Conservation (phyloP, 2,797 vertebrate genomes). For the Brotula barbata region DNA sequence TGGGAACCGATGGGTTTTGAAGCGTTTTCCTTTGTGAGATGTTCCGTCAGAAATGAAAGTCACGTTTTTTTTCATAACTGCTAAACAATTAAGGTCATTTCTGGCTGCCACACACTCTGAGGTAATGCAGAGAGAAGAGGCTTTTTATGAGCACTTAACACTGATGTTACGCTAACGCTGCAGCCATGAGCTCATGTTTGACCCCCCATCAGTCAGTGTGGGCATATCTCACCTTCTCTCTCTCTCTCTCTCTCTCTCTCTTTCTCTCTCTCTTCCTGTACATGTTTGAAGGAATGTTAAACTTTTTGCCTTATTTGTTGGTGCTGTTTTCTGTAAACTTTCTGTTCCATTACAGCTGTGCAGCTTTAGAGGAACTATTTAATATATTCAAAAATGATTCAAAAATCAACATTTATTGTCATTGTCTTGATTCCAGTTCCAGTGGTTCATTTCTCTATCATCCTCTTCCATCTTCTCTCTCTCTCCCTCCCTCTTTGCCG, state of each 20-base stretch:
- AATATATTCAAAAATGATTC: no score
- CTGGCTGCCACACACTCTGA: conserved; percentile 53
- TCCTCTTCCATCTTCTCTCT: not conserved
- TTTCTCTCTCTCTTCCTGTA: conserved; percentile 32
- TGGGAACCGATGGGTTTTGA: conserved; percentile 14
- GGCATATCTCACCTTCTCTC: conserved; percentile 28
- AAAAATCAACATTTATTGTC: no score
- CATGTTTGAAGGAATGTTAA: conserved; percentile 34
- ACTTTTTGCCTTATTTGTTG: conserved; percentile 31
- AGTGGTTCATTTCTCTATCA: conserved; percentile 1
- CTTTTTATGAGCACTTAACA: conserved; percentile 69
- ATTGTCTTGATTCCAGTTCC: not conserved
- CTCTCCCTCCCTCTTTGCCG: not conserved
- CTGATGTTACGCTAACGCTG: conserved; percentile 65
- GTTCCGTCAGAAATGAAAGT: conserved; percentile 25
- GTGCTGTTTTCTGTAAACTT: not conserved
- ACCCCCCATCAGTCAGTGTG: conserved; percentile 32
- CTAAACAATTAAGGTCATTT: conserved; percentile 32
- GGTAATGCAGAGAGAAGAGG: conserved; percentile 64
- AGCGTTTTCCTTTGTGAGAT: conserved; percentile 11
- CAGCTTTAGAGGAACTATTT: no score
- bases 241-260: no score
- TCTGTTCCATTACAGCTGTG: no score
- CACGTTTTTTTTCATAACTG: conserved; percentile 34
- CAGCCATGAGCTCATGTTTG: conserved; percentile 70